These are phyloP conservation scores for Embiotoca jacksoni DNA, from an alignment of 2,113 vertebrate species.

Conservation along the genomic window DNA sequence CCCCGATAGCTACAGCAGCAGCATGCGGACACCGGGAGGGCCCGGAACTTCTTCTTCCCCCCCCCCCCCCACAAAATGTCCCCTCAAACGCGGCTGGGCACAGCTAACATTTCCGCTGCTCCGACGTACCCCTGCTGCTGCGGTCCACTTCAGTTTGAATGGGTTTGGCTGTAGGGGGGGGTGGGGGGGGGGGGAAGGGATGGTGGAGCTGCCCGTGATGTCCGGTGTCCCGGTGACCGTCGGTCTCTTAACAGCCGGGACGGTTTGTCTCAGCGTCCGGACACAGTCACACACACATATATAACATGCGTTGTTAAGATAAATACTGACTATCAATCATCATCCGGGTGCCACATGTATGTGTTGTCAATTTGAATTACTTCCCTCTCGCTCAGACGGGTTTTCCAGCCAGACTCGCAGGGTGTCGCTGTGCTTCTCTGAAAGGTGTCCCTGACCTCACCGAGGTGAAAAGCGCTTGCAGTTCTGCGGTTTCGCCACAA, in stretches of 20 bases:
- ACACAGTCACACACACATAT: background rate
- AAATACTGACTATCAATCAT: no score
- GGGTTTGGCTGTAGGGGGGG: background rate
- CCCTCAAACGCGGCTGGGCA: background rate
- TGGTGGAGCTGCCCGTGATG: background rate
- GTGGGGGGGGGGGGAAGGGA: no score
- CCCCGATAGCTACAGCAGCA: conserved; percentile 24
- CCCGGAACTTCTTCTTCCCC: background rate
- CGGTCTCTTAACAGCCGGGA: background rate
- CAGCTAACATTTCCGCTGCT: conserved; percentile 12
- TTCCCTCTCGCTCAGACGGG: conserved; percentile 52
- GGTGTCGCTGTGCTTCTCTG: conserved; percentile 71
- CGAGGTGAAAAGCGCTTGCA: conserved; percentile 25
- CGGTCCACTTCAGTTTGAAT: conserved; percentile 13
- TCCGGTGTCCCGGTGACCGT: conserved; percentile 7
- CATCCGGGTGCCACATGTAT: background rate
- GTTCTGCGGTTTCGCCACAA: background rate
- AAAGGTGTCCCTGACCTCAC: conserved; percentile 36
- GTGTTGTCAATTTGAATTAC: conserved; percentile 17
- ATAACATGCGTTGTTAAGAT: no score
- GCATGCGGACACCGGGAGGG: conserved; percentile 14
- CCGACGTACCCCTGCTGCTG: background rate
- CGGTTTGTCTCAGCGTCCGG: background rate
- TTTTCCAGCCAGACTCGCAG: conserved; percentile 75
- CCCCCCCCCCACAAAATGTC: conserved; percentile 14